phyloP scores from a whole-genome alignment of 1,140 invertebrate species.

The Anastrepha obliqua region DNA sequence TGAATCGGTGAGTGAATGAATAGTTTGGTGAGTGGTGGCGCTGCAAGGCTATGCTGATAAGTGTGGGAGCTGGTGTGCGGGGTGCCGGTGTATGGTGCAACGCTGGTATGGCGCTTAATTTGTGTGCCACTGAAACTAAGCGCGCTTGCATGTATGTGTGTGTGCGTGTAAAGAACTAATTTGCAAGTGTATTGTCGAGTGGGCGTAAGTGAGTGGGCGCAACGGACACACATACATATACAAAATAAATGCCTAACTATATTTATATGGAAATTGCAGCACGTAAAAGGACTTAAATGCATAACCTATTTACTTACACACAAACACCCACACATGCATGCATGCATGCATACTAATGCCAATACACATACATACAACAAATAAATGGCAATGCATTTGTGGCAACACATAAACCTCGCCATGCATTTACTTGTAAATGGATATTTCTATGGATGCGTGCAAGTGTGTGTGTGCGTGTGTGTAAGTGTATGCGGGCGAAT shows the following conservation, averaged over 20 bases:
- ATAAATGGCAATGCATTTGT: slow-evolving; percentile 30
- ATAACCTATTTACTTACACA: slow-evolving; percentile 17
- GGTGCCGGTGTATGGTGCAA: not conserved
- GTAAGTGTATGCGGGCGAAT: not conserved
- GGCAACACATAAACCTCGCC: slow-evolving; percentile 14
- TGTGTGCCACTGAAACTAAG: not conserved
- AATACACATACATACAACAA: not conserved
- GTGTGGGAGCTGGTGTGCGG: not conserved
- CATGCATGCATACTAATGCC: not conserved
- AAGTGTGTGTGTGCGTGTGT: not conserved
- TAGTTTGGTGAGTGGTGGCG: not conserved
- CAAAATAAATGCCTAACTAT: not conserved
- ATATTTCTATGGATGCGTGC: not conserved
- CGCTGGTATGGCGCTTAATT: slow-evolving; percentile 23
- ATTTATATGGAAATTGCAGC: slow-evolving; percentile 22
- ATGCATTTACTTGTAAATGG: not conserved
- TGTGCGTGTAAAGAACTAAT: slow-evolving; percentile 34
- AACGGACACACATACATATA: not conserved
- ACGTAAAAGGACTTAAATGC: slow-evolving; percentile 35
- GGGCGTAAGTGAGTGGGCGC: slow-evolving; percentile 47
- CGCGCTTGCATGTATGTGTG: not conserved
- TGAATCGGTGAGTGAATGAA: slow-evolving; percentile 4
- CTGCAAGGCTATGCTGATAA: not conserved
- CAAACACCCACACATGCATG: not conserved
- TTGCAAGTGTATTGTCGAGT: slow-evolving; percentile 23